Conservation (phyloP, 2,888 invertebrate genomes). For the Sinhomidia bicolor region DNA sequence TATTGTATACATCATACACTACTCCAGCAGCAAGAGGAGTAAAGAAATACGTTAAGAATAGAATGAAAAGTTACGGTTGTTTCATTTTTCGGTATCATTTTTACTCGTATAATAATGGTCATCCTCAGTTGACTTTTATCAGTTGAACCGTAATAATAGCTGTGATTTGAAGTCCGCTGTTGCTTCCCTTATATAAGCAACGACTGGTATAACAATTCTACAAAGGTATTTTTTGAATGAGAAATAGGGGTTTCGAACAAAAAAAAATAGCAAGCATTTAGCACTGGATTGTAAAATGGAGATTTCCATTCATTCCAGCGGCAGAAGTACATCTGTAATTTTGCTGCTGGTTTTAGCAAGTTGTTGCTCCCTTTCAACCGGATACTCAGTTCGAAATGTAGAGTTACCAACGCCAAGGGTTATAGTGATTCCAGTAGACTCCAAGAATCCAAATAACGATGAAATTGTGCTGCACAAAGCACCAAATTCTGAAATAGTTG, state of each 20-base stretch:
- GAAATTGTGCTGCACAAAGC: constrained; percentile 72
- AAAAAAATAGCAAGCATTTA: neutral
- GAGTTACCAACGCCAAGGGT: constrained; percentile 50
- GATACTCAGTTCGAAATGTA: constrained; percentile 48
- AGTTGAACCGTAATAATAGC: constrained; percentile 21
- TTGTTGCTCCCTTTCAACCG: constrained; percentile 22
- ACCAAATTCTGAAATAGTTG: constrained; percentile 74
- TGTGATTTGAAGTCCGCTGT: neutral
- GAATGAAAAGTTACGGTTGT: constrained; percentile 25
- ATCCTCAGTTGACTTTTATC: constrained; percentile 60
- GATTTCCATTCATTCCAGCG: neutral
- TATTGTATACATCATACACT: no score
- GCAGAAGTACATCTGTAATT: neutral
- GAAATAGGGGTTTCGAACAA: neutral
- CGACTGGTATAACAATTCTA: no score
- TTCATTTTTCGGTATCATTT: constrained; percentile 23
- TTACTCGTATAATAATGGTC: constrained; percentile 20
- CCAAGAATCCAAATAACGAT: constrained; percentile 14
- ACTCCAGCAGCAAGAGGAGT: neutral
- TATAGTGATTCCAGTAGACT: constrained; percentile 27
- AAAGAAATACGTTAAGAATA: constrained; percentile 10
- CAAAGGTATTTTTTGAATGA: no score
- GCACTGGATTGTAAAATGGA: constrained; percentile 10
- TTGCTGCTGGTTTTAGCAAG: neutral
- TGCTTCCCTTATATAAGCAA: no score